Conservation (phyloP, 2,797 vertebrate species). For the Pangasius sanitwongsei region DNA sequence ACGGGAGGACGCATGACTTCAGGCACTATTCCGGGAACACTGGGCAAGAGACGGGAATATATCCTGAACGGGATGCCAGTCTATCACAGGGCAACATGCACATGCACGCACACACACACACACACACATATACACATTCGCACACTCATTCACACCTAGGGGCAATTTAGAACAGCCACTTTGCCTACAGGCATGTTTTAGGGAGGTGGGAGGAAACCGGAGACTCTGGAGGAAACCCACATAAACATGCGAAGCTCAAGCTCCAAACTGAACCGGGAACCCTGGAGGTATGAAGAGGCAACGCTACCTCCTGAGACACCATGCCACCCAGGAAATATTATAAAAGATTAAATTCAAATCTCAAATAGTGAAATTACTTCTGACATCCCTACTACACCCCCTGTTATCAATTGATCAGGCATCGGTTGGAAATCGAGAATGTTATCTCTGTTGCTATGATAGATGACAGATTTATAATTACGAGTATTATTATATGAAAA, state of each 20-base stretch:
- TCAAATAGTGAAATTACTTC: neutral
- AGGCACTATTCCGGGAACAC: conserved; percentile 3
- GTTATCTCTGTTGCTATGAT: neutral
- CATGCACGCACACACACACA: neutral
- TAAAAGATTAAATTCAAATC: neutral
- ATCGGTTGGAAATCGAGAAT: neutral
- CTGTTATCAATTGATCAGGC: neutral
- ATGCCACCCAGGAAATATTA: neutral
- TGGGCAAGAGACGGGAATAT: neutral
- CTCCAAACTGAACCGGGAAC: neutral
- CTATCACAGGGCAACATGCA: conserved; percentile 2
- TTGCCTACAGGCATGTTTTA: conserved; percentile 8
- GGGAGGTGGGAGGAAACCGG: conserved; percentile 11
- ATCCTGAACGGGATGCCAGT: conserved; percentile 4
- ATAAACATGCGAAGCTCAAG: neutral
- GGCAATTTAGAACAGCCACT: neutral
- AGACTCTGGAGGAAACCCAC: conserved; percentile 9
- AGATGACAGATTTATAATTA: neutral
- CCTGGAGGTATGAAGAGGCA: conserved; percentile 20
- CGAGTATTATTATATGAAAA: neutral
- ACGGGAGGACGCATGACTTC: neutral
- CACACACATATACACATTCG: neutral
- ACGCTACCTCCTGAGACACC: neutral
- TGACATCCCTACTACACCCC: neutral
- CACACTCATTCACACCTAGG: neutral